These are phyloP conservation scores for Leptodirus hochenwartii DNA, from an alignment of 2,888 invertebrate species.

Conservation along the genomic window DNA sequence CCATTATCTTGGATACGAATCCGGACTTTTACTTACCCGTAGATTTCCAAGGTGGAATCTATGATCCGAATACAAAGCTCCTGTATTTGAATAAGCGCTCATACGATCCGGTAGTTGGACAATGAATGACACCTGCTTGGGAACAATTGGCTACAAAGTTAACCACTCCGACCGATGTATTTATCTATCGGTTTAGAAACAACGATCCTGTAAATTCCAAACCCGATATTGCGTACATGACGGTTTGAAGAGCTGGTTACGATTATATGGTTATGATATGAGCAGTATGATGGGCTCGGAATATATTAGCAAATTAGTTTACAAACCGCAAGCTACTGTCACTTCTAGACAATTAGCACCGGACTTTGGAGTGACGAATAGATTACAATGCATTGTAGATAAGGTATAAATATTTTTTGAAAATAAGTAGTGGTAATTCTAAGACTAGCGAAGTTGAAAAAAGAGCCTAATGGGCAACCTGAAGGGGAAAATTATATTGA, in stretches of 20 bases:
- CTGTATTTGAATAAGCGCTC: constrained; percentile 67
- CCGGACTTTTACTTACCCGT: constrained; percentile 80
- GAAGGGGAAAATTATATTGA: no score
- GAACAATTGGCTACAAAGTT: constrained; percentile 70
- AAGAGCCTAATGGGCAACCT: no score
- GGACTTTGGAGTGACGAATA: constrained; percentile 81
- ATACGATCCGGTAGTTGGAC: constrained; percentile 84
- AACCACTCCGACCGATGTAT: constrained; percentile 74
- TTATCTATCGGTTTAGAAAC: constrained; percentile 76
- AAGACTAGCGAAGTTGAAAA: no score
- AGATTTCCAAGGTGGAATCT: constrained; percentile 83
- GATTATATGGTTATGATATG: constrained; percentile 70
- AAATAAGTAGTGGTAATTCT: no score
- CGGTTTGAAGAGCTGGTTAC: constrained; percentile 77
- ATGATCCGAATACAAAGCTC: constrained; percentile 74
- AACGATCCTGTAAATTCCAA: constrained; percentile 85
- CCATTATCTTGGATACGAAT: constrained; percentile 74
- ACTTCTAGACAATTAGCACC: constrained; percentile 67
- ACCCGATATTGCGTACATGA: constrained; percentile 64
- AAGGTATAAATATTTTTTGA: constrained; percentile 33
- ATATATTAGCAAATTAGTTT: constrained; percentile 61
- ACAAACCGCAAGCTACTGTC: constrained; percentile 59
- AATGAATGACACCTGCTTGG: constrained; percentile 94
- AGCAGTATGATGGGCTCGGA: constrained; percentile 68
- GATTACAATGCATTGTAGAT: constrained; percentile 74